Evolutionary conservation across 2,113 vertebrate species (phyloP).

Genomic region (Numida meleagris): DNA sequence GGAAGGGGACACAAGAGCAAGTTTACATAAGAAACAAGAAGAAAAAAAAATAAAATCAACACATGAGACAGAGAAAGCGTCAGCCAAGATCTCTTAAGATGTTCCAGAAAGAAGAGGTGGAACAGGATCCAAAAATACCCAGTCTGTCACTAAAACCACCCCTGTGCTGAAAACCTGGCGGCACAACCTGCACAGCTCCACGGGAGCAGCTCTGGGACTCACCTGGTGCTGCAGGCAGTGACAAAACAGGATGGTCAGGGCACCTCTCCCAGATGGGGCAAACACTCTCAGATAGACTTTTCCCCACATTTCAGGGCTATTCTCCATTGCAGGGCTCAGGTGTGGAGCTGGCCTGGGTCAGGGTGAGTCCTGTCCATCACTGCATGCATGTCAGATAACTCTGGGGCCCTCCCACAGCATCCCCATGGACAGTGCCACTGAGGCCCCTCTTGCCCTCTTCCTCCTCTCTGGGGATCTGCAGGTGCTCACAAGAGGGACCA

Average conservation of each 20-base stretch:
- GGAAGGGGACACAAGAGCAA: neutral
- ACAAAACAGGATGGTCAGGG: neutral
- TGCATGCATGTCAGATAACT: neutral
- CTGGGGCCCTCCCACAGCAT: neutral
- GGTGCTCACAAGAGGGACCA: neutral
- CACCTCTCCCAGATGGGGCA: neutral
- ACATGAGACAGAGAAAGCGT: neutral
- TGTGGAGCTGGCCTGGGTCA: neutral
- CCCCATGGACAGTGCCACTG: neutral
- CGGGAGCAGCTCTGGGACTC: neutral
- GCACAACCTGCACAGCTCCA: neutral
- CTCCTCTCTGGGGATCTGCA: neutral
- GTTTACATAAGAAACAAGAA: neutral
- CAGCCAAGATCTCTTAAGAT: conserved; percentile 1
- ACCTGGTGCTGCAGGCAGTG: neutral
- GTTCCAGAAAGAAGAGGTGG: conserved; percentile 19
- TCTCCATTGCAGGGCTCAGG: neutral
- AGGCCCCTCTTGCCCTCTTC: neutral
- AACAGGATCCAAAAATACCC: neutral
- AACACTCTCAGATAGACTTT: neutral
- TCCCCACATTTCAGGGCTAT: accelerated
- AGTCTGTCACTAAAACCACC: conserved; percentile 1
- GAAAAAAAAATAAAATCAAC: neutral
- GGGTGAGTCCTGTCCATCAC: neutral
- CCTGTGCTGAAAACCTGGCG: neutral